These are phyloP conservation scores for Clamator glandarius DNA, from an alignment of 2,797 vertebrate species.

Conservation along the genomic window DNA sequence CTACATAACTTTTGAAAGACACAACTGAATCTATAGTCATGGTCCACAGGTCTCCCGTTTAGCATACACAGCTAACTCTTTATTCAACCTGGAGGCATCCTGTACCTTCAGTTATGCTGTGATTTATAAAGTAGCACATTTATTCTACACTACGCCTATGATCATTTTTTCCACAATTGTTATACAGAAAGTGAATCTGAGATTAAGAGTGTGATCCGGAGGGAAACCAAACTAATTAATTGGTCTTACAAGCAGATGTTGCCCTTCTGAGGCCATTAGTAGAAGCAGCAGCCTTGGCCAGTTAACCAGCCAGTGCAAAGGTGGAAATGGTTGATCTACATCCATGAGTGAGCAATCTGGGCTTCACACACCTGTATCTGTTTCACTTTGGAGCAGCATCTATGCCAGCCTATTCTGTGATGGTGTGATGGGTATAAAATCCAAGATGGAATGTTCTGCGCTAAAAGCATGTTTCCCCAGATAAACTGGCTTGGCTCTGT, in stretches of 20 bases:
- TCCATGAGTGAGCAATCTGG: too few species aligned
- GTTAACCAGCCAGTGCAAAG: not conserved
- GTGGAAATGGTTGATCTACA: not conserved
- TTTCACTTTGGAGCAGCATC: not conserved
- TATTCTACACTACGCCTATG: not conserved
- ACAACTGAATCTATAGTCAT: not conserved
- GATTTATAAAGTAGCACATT: not conserved
- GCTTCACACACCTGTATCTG: not conserved
- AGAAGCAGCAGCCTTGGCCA: not conserved
- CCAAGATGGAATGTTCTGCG: not conserved
- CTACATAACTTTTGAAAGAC: not conserved
- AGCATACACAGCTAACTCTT: not conserved
- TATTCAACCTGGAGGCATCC: not conserved
- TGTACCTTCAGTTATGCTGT: not conserved
- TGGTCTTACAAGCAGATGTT: rapidly evolving
- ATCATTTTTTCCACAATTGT: not conserved
- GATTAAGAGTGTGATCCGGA: not conserved
- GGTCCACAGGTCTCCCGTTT: not conserved
- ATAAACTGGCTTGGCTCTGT: not conserved
- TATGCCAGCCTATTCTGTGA: not conserved
- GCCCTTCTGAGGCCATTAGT: not conserved
- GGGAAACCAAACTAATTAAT: not conserved
- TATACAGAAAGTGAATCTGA: not conserved
- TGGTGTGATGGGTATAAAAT: not conserved
- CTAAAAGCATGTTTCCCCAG: not conserved